Evolutionary conservation across 1,140 invertebrate genomes (phyloP), one percentile per base, ranked within the genome.

Genomic region (Nilaparvata lugens): DNA sequence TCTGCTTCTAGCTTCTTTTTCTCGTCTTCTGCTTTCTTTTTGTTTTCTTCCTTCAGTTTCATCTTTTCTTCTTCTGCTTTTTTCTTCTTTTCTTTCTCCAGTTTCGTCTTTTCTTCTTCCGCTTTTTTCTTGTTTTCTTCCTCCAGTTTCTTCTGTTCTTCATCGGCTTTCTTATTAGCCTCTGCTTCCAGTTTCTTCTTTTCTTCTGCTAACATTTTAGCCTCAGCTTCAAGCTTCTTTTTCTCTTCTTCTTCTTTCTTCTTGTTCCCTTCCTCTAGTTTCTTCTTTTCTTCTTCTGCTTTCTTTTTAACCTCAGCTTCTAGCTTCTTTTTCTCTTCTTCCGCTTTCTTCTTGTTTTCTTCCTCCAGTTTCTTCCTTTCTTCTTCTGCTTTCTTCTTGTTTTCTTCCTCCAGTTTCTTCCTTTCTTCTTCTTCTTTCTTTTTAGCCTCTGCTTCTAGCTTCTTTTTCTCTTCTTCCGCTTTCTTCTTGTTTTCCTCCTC

Each of bases 121-220:
- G 58, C 61, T 67, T 62, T 56, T 62, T 54, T 62, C 58, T 35
- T 31, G 11, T 52, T 21, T 52, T 31, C 24, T 25, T 4, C 28
- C 52, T 40, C n/a, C n/a, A n/a, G n/a, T n/a, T n/a, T n/a, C 40
- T 61, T 21, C 45, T 55, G 19, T 45, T 57, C 21, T 11, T 7
- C 14, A 13, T 48, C 48, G 2, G 48, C 21, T 59, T 25, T 35
- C 35, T 48, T 24, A 23, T 25, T 28, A 24, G 14, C 14, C 45
- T 21, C 21, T 16, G 14, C 56, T 9, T 14, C 35, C 16, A 51
- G 23, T 14, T 9, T 52, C 43, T 23, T 59, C 25, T 31, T 31
- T 56, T 75, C 70, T 52, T 68, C 66, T 66, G 72, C 68, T 52
- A 48, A 25, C 52, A 60, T 51, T 58, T 62, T 65, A 42, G 63